Base-by-base conservation (phyloP, 2,113 vertebrate species). In the Motacilla tschutschensis region DNA sequence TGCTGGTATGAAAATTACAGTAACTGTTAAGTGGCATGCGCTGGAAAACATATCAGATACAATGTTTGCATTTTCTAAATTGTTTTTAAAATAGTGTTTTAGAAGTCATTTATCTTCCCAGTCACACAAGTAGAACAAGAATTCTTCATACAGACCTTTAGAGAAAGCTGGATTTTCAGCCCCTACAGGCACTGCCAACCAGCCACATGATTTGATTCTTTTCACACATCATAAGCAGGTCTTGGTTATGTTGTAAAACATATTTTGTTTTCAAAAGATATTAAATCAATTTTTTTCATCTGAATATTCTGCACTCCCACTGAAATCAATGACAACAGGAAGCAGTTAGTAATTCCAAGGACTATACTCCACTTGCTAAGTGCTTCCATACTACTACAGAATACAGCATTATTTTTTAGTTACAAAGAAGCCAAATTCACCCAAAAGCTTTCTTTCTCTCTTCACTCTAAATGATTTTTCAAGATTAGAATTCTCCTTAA, bases 71-170 rank as follows among this genome's bases (percentile, higher is more conserved):
- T 36, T 60, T 58, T 29, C 50, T 79, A 75, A 91, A 38, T 88
- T 33, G 17, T 79, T 95, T 95, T 65, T 63, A 62, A 92, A 86
- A 80, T 70, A 79, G 31, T 72, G 20, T 64, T 94, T 94, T 78
- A 83, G 50, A 93, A 92, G 54, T 59, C 11, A 46, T 83, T 82
- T 91, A 79, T 64, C 54, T 92, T 92, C 54, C 75, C 53, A 90
- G 85, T 93, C 44, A 43, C 62, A 63, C 85, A 92, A 83, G 35
- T 60, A 91, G 64, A 76, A 67, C 17, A 83, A 50, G 33, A 83
- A 67, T 88, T 93, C 43, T 91, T 70, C 60, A 29, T 44, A 50
- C 17, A 71, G 76, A 26, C 50, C 26, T 36, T 59, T 31, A 25
- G 25, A 55, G 36, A 78, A 78, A 93, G 19, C 66, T 93, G 69